A percentile compares a stretch with the other conserved stretches of the same genome.
Conservation (phyloP, 2,113 vertebrate species). For the Sander vitreus region DNA sequence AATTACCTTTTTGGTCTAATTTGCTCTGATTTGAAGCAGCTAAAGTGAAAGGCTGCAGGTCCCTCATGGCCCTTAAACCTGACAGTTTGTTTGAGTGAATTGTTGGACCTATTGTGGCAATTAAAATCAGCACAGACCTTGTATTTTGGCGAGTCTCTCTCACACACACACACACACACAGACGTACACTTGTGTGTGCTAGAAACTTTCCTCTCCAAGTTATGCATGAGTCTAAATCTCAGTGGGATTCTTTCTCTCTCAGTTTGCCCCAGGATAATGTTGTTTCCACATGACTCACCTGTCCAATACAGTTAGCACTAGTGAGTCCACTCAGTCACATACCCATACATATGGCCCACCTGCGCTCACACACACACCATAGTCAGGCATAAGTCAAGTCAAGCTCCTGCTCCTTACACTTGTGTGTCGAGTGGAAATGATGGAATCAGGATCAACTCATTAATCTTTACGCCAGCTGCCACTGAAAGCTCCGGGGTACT, state of each 20-base stretch:
- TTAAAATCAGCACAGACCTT: neutral
- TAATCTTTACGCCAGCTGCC: constrained; percentile 55
- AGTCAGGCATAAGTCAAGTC: constrained; percentile 16
- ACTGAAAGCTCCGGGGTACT: constrained; percentile 37
- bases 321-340: constrained; percentile 39
- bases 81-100: neutral
- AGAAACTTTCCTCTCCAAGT: constrained; percentile 31
- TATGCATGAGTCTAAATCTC: constrained; percentile 50
- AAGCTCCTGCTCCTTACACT: constrained; percentile 2
- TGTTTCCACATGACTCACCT: constrained; percentile 67
- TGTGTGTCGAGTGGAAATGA: constrained; percentile 51
- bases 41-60: neutral
- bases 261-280: constrained; percentile 44
- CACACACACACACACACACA: constrained; percentile 4
- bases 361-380: constrained; percentile 3
- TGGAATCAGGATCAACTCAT: constrained; percentile 54
- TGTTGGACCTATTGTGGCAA: neutral
- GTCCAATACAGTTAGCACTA: constrained; percentile 53
- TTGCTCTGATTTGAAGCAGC: constrained; percentile 6
- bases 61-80: neutral
- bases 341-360: constrained; percentile 35
- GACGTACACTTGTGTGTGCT: constrained; percentile 2
- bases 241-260: constrained; percentile 20
- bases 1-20: constrained; percentile 13
- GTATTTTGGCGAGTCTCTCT: neutral